Evolutionary conservation across 2,113 vertebrate genomes (phyloP).

Genomic region (Callipepla squamata): DNA sequence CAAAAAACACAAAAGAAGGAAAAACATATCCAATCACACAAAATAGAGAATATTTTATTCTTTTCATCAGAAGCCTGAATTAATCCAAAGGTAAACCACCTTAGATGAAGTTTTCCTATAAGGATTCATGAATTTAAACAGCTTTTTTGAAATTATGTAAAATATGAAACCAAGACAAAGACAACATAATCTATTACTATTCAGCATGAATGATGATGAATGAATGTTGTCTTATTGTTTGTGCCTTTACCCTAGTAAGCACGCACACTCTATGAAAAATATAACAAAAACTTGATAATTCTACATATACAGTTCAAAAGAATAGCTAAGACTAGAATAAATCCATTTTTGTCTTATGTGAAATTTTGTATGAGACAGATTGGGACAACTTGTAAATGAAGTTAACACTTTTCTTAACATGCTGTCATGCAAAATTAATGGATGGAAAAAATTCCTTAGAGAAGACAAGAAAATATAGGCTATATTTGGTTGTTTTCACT

Average conservation of each 20-base stretch:
- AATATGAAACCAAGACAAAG: not conserved
- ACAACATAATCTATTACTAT: fast-evolving
- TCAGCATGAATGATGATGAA: not conserved
- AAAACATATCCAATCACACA: not conserved
- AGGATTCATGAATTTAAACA: not conserved
- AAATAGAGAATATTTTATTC: not conserved
- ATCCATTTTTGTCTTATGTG: not conserved
- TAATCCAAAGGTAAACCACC: not conserved
- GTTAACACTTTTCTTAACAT: not conserved
- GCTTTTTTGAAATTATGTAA: not conserved
- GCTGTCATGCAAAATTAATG: not conserved
- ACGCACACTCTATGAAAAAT: not conserved
- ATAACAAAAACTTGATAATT: not conserved
- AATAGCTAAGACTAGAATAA: not conserved
- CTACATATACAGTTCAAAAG: not conserved
- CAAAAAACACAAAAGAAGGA: too few species aligned
- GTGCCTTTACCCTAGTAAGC: not conserved
- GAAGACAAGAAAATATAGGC: not conserved
- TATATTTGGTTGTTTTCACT: constrained; percentile 19
- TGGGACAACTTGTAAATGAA: constrained; percentile 10
- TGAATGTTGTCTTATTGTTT: not conserved
- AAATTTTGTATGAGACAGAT: not conserved
- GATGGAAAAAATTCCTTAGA: not conserved
- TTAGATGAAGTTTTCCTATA: not conserved
- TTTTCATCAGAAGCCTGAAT: not conserved